Base-by-base conservation (phyloP, 2,888 invertebrate species). In the Caenorhabditis wallacei region DNA sequence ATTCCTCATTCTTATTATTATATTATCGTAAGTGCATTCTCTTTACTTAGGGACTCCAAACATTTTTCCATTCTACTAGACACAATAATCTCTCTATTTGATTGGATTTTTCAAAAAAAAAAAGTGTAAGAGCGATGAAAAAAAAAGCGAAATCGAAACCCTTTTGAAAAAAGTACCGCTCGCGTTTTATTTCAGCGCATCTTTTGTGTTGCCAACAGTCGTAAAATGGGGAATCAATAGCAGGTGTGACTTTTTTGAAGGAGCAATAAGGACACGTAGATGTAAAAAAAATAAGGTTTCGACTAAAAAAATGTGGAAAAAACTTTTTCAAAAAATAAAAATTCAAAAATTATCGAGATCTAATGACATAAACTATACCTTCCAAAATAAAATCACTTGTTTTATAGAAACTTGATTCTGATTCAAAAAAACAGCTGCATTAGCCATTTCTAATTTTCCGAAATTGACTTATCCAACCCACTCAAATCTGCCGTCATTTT, bases 201-300 rank as follows among this genome's bases (percentile, higher is more conserved):
- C 48, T 48, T 24, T 48, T 51, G 24, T 46, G 51, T 66, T 53
- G 53, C 66, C 66, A 66, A 30, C 24, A 53, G 7, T 53, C 66
- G 66, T 66, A 53, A 66, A 72, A 53, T n/a, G n/a, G 30, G 20
- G 59, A 37, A 46, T 72, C 72, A 63, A 72, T 61, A 61, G 61
- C 69, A 70, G 56, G 69, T 72, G 72, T 61, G 53, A 71, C 57
- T 57, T 43, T 70, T 46, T 56, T 20, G 5, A 69, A 56, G 40
- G 13, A 63, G 46, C 40, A 59, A 26, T 11, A 40, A 37, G 24
- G 16, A 22, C 16, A 5, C 40, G 30, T 5, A 2, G 11, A 10
- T 40, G 10, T 11, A 40, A 13, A 20, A 54, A 53, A 40, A 40
- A 51, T 16, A 18, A 46, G 18, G 5, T 46, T 1, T 46, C n/a